Base-by-base conservation (phyloP, 1,140 invertebrate genomes). In the Drosophila nigrodunni region DNA sequence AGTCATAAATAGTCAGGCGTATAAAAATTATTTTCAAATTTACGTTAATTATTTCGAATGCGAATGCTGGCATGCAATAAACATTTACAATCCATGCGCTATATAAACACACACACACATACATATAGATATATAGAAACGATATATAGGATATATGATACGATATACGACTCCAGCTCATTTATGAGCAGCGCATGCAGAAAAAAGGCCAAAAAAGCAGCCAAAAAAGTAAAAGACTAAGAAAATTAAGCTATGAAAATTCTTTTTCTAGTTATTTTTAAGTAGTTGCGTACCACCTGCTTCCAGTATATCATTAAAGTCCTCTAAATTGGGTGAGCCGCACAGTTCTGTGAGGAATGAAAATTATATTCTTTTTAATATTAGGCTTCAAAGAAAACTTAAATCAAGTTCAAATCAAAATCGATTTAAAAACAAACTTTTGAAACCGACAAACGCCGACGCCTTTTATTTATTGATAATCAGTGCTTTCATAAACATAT, bases 41-140 rank as follows among this genome's bases (percentile, higher is more conserved):
- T 85, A 77, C 85, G 85, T 89, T 89, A 89, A 89, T 89, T 89
- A 89, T 89, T 89, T 74, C 68, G 68, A 82, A 89, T 88, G 78
- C 68, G 62, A 39, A 64, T 30, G 62, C 79, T 77, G 64, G 80
- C 85, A 89, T 85, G 85, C 85, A 81, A 89, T 89, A 89, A 81
- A 89, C 66, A 79, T 88, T 89, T 88, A 88, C 82, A 80, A 69
- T 66, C 80, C 80, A 81, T 83, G 80, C 62, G 78, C 57, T 69
- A 59, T 34, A 59, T 37, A 30, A 30, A 30, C 25, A 30, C 25
- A 30, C 25, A 30, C 25, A 50, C 25, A 39, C 7, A 50, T 39
- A 44, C 4, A 58, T 49, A 57, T 35, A 60, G 54, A 65, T 61
- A 66, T 47, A 46, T 60, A 59, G 67, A 73, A 35, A 59, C 49